A percentile compares a stretch with the other conserved stretches of the same genome.
Conservation (phyloP, 1,140 invertebrate genomes). For the Cephus cinctus region DNA sequence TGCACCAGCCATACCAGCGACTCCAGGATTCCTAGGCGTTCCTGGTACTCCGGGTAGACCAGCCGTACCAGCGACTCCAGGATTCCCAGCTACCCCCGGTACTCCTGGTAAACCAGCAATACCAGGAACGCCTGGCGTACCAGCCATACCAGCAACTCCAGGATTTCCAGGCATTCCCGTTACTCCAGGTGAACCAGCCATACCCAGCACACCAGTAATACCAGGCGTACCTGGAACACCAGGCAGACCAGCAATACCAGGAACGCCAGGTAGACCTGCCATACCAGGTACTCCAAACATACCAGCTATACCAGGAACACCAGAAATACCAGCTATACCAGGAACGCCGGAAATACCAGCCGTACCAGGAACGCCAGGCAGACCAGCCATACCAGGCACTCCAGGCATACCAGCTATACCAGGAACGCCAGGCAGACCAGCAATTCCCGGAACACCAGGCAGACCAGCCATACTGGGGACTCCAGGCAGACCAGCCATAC, state of each 20-base stretch:
- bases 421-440: conserved; percentile 40
- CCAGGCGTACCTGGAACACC: conserved; percentile 14
- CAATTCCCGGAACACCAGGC: conserved; percentile 28
- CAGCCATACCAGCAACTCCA: conserved; percentile 26
- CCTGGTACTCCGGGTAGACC: conserved; percentile 18
- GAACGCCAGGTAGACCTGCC: conserved; percentile 12
- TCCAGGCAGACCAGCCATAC: conserved; percentile 29
- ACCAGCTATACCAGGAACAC: conserved; percentile 25
- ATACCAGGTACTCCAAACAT: conserved; percentile 12
- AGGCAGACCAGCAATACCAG: conserved; percentile 4
- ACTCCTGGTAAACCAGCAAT: conserved; percentile 23
- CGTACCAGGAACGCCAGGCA: conserved; percentile 38
- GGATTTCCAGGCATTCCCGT: conserved; percentile 20
- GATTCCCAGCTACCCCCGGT: conserved; percentile 27
- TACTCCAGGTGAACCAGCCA: conserved; percentile 40
- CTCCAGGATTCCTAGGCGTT: neutral
- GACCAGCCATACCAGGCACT: conserved; percentile 32
- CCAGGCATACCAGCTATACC: conserved; percentile 48
- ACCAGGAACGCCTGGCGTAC: conserved; percentile 1
- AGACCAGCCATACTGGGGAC: conserved; percentile 27
- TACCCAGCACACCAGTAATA: conserved; percentile 20
- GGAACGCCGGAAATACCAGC: conserved; percentile 44
- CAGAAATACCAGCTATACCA: conserved; percentile 23
- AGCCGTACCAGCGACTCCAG: conserved; percentile 7
- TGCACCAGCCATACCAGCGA: neutral